Conservation (phyloP, 2,113 vertebrate species). For the Turnix velox region DNA sequence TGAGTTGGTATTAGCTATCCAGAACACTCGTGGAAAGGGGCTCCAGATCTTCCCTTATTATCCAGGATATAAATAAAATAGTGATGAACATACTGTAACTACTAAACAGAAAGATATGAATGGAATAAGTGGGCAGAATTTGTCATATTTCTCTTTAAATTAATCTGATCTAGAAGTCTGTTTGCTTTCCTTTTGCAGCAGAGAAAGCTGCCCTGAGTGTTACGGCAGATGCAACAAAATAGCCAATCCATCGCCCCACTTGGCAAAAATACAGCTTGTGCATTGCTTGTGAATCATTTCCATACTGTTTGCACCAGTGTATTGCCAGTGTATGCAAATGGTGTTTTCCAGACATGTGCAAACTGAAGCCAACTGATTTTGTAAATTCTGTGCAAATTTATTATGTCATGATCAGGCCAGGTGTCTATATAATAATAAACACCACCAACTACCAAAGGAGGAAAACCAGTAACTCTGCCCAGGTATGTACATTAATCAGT, state of each 20-base stretch:
- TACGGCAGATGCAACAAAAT: neutral
- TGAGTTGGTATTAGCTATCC: neutral
- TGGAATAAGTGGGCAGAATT: neutral
- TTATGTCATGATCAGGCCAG: neutral
- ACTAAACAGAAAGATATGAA: neutral
- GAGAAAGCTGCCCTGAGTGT: neutral
- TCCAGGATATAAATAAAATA: neutral
- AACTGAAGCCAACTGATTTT: neutral
- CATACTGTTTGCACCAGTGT: neutral
- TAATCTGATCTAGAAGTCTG: neutral
- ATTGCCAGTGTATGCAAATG: neutral
- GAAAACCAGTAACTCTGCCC: neutral
- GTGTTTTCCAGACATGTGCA: neutral
- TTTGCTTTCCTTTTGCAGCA: neutral
- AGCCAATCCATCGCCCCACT: neutral
- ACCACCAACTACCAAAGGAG: neutral
- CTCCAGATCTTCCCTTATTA: neutral
- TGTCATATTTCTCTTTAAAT: neutral
- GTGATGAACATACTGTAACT: neutral
- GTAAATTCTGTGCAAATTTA: neutral
- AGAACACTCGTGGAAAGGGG: neutral
- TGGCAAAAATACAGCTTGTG: neutral
- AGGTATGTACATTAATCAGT: neutral
- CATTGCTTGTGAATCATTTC: neutral
- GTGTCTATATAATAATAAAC: neutral